phyloP scores from a whole-genome alignment of 2,797 vertebrate species.

The Rhabdomys pumilio region DNA sequence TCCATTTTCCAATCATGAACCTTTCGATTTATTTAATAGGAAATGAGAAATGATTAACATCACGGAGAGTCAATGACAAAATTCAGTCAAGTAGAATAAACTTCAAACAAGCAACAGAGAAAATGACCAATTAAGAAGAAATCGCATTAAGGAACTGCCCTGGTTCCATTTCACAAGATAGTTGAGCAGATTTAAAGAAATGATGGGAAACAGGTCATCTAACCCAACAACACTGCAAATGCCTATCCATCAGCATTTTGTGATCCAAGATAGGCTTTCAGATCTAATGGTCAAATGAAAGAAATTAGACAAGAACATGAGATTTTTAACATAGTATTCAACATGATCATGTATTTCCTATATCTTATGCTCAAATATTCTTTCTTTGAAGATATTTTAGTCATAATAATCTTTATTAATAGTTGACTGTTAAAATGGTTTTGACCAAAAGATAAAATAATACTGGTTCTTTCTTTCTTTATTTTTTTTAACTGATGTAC shows the following conservation, averaged over 20 bases:
- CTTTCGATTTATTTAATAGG: conserved; percentile 52
- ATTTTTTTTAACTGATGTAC: not conserved
- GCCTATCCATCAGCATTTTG: not conserved
- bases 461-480: not conserved
- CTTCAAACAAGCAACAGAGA: conserved; percentile 49
- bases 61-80: conserved; percentile 20
- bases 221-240: conserved; percentile 56
- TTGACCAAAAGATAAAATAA: conserved; percentile 58
- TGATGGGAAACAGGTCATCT: conserved; percentile 73
- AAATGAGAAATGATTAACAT: conserved; percentile 62
- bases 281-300: conserved; percentile 47
- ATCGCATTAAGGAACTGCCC: conserved; percentile 38
- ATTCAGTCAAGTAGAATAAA: conserved; percentile 73
- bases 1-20: not conserved
- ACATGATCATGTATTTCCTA: not conserved
- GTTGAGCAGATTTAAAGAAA: conserved; percentile 73
- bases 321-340: conserved; percentile 39
- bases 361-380: conserved; percentile 45
- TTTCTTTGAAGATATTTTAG: conserved; percentile 32
- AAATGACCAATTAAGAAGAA: conserved; percentile 62
- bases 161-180: conserved; percentile 69
- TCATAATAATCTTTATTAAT: conserved; percentile 41
- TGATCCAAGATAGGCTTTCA: conserved; percentile 41
- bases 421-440: conserved; percentile 35
- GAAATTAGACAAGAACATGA: conserved; percentile 56